Evolutionary conservation across 1,140 invertebrate species (phyloP), one percentile per base, ranked within the genome.

Genomic region (Megalonaias nervosa): DNA sequence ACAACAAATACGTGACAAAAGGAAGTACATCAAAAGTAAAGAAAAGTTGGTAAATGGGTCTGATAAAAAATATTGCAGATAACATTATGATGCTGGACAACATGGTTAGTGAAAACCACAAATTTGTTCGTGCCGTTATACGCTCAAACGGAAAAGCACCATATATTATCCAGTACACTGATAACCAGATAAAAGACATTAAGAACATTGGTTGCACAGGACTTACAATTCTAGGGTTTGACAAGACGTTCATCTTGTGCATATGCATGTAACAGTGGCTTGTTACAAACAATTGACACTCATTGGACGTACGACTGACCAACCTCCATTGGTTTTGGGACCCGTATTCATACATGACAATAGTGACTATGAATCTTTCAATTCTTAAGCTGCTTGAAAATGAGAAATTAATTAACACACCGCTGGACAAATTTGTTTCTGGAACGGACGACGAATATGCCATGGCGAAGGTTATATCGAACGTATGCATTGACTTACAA

Each of bases 321-420:
- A 64, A 64, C 62, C n/a, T 23, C 62, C 62, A 11, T 64, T 64
- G n/a, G n/a, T 64, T 23, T 13, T 64, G 19, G 62, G 62, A 21
- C 62, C 62, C 19, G 26, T 64, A 23, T 64, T 13, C 62, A n/a
- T 64, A 13, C 62, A 64, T 64, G 62, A 64, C n/a, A n/a, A n/a
- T n/a, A n/a, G n/a, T n/a, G n/a, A n/a, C n/a, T n/a, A n/a, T n/a
- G n/a, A n/a, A n/a, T n/a, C n/a, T n/a, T n/a, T n/a, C n/a, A n/a
- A n/a, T n/a, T n/a, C n/a, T n/a, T n/a, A n/a, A n/a, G n/a, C n/a
- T n/a, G n/a, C n/a, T n/a, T n/a, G n/a, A n/a, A n/a, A n/a, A n/a
- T n/a, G n/a, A n/a, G n/a, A n/a, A n/a, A n/a, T n/a, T n/a, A n/a
- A n/a, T n/a, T n/a, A n/a, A n/a, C n/a, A n/a, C n/a, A n/a, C n/a